These are phyloP conservation scores for Cetonia aurata DNA, from an alignment of 2,888 invertebrate genomes.

Conservation along the genomic window DNA sequence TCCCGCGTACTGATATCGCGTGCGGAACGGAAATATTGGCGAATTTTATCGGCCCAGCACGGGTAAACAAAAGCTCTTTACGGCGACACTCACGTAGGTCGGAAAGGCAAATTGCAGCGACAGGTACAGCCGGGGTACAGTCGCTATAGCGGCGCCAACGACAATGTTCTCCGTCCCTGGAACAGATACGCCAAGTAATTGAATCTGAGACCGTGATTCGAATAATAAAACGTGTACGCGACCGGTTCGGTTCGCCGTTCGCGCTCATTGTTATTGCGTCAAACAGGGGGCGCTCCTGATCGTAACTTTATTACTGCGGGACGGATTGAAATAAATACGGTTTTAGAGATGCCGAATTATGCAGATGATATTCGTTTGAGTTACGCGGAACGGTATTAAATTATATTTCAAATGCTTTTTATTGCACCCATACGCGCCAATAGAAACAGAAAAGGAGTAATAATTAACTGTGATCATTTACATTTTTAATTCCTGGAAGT, in stretches of 20 bases:
- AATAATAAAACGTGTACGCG: conserved; percentile 11
- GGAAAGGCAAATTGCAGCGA: conserved; percentile 6
- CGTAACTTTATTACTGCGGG: conserved; percentile 12
- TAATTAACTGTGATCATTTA: too few species aligned
- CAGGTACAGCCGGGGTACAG: background rate
- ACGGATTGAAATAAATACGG: background rate
- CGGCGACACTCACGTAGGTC: background rate
- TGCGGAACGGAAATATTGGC: too few species aligned
- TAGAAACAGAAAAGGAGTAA: too few species aligned
- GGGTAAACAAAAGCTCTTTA: too few species aligned
- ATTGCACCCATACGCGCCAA: too few species aligned
- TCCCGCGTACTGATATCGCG: too few species aligned
- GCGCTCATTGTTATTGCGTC: conserved; percentile 12
- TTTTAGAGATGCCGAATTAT: background rate
- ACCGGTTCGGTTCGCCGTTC: background rate
- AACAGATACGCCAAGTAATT: conserved; percentile 1
- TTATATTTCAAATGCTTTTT: too few species aligned
- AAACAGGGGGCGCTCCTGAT: background rate
- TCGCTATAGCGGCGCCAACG: background rate
- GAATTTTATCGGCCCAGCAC: too few species aligned
- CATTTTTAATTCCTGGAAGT: too few species aligned
- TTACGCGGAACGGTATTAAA: too few species aligned
- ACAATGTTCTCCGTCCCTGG: background rate
- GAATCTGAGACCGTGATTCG: conserved; percentile 9
- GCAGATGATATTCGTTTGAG: background rate